Conservation (phyloP, 2,113 vertebrate genomes). For the Pimephales promelas region DNA sequence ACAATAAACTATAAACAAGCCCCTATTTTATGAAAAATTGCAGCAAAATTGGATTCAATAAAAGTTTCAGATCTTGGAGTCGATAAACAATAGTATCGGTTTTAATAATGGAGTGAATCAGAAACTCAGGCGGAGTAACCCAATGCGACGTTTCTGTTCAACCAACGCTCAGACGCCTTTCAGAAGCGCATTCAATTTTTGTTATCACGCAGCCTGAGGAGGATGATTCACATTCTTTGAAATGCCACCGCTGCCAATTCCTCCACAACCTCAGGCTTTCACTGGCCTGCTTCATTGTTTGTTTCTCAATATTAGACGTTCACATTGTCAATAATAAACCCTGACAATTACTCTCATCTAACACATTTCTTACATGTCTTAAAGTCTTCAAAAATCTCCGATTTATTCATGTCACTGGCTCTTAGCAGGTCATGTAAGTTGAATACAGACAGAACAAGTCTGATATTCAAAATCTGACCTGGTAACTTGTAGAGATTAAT, state of each 20-base stretch:
- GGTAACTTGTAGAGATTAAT: no score
- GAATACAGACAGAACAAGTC: background rate
- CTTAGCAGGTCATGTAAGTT: background rate
- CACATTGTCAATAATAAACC: constrained; percentile 12
- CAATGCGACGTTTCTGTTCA: constrained; percentile 12
- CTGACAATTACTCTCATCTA: background rate
- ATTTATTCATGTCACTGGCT: constrained; percentile 3
- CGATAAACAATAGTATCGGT: constrained; percentile 9
- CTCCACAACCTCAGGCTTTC: background rate
- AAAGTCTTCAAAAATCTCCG: background rate
- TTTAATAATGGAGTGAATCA: constrained; percentile 36
- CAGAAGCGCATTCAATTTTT: constrained; percentile 34
- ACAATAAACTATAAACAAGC: constrained; percentile 43
- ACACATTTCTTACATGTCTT: constrained; percentile 2
- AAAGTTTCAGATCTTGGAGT: background rate
- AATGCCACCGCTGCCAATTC: constrained; percentile 42
- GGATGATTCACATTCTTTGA: constrained; percentile 50
- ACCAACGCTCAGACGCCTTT: constrained; percentile 18
- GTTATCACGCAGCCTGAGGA: constrained; percentile 27
- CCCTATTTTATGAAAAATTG: background rate
- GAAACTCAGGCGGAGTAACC: background rate
- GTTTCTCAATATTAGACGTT: constrained; percentile 24
- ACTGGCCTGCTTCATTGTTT: constrained; percentile 17
- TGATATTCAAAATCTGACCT: background rate
- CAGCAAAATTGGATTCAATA: constrained; percentile 20